phyloP scores from a whole-genome alignment of 37 sponge, comb jelly and placozoan species.

The Ianthella basta region DNA sequence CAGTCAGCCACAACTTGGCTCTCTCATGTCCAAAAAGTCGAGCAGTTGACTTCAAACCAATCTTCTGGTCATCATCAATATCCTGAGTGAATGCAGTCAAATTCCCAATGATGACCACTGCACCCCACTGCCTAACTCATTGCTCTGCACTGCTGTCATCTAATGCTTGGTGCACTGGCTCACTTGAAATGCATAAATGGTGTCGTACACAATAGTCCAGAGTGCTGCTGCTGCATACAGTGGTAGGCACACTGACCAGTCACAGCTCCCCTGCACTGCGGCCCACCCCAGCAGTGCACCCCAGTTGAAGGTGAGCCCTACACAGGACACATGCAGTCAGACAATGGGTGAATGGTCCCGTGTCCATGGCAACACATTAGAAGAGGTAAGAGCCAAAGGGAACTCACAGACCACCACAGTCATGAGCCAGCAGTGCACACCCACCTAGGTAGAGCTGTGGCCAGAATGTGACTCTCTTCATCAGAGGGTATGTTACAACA shows the following conservation, averaged over 20 bases:
- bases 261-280: constrained; percentile 49
- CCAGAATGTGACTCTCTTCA: constrained; percentile 72
- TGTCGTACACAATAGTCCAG: constrained; percentile 78
- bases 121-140: too few species aligned
- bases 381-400: too few species aligned
- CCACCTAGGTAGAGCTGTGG: constrained; percentile 64
- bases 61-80: constrained; percentile 58
- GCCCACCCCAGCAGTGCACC: constrained; percentile 69
- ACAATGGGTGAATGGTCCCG: too few species aligned
- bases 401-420: too few species aligned
- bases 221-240: constrained; percentile 60
- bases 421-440: too few species aligned
- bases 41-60: constrained; percentile 70
- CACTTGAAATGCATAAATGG: constrained; percentile 74
- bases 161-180: too few species aligned
- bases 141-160: neutral
- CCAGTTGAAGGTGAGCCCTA: constrained; percentile 68
- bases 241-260: constrained; percentile 41
- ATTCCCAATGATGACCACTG: too few species aligned
- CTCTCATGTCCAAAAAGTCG: constrained; percentile 42
- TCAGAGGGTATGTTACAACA: constrained; percentile 59
- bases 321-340: neutral
- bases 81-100: constrained; percentile 59
- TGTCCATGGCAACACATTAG: too few species aligned
- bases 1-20: constrained; percentile 33